These are phyloP conservation scores for Centropristis striata DNA, from an alignment of 2,113 vertebrate species.

Conservation along the genomic window DNA sequence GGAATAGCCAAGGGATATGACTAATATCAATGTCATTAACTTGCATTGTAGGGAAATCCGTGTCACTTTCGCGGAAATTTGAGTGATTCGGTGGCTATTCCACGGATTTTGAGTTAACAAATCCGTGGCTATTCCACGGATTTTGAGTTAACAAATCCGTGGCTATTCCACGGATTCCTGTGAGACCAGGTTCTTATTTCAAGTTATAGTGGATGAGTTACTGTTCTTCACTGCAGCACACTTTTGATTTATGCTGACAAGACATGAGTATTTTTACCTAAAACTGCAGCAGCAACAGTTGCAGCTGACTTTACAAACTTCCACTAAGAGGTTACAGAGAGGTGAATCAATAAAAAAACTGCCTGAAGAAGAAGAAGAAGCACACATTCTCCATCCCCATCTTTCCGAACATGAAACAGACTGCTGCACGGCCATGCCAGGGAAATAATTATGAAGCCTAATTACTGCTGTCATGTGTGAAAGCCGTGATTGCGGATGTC, in stretches of 20 bases:
- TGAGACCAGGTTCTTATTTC: too few species aligned
- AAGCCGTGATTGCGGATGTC: constrained; percentile 21
- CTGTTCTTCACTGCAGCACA: constrained; percentile 3
- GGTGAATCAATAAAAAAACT: constrained; percentile 18
- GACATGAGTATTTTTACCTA: constrained; percentile 20
- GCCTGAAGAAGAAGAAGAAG: neutral
- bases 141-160: too few species aligned
- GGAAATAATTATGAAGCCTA: constrained; percentile 29
- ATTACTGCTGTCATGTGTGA: constrained; percentile 73
- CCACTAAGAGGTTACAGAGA: constrained; percentile 12
- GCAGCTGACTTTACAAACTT: constrained; percentile 33
- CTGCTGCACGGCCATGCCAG: neutral
- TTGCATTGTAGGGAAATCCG: too few species aligned
- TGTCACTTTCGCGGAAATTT: too few species aligned
- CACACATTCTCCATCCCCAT: neutral
- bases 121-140: too few species aligned
- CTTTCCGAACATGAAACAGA: neutral
- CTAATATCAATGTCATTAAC: too few species aligned
- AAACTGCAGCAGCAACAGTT: constrained; percentile 11
- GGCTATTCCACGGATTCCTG: too few species aligned
- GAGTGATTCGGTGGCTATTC: too few species aligned
- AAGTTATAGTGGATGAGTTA: neutral
- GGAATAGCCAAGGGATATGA: too few species aligned
- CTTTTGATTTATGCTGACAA: constrained; percentile 29
- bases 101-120: too few species aligned